A percentile compares a stretch with the other conserved stretches of the same genome.
Evolutionary conservation across 2,113 vertebrate genomes (phyloP).

Genomic region (Chloebia gouldiae): DNA sequence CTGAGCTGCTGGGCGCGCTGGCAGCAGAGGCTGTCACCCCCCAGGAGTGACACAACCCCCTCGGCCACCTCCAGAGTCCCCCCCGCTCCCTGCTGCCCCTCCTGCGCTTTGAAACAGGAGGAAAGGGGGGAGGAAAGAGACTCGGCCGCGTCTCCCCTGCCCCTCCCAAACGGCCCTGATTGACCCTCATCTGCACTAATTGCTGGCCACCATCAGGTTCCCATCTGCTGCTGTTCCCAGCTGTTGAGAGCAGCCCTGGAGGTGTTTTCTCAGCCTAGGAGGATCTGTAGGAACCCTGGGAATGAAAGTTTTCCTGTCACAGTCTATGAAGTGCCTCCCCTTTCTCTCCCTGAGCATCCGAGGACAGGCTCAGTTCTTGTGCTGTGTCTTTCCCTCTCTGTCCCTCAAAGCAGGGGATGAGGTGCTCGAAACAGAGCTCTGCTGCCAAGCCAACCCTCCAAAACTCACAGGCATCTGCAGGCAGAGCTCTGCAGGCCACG

Average conservation of each 20-base stretch:
- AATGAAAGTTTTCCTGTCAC: neutral
- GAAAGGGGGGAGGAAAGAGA: neutral
- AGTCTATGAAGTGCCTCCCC: neutral
- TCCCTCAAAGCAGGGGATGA: neutral
- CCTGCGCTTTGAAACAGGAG: neutral
- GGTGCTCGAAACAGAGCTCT: neutral
- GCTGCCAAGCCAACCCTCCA: neutral
- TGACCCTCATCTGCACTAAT: neutral
- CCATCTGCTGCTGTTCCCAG: neutral
- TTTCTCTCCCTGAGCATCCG: neutral
- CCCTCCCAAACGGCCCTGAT: neutral
- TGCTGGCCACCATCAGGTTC: neutral
- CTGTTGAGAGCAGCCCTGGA: neutral
- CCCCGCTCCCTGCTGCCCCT: neutral
- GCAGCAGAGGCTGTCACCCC: neutral
- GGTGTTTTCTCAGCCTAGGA: neutral
- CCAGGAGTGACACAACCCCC: neutral
- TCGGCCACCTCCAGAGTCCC: neutral
- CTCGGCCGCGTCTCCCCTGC: neutral
- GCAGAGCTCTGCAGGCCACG: neutral
- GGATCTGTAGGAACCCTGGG: neutral
- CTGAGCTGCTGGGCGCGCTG: neutral
- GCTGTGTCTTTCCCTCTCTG: neutral
- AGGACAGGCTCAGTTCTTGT: fast-evolving
- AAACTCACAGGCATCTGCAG: fast-evolving